Conservation (phyloP, 1,140 invertebrate genomes). For the Diabrotica virgifera region DNA sequence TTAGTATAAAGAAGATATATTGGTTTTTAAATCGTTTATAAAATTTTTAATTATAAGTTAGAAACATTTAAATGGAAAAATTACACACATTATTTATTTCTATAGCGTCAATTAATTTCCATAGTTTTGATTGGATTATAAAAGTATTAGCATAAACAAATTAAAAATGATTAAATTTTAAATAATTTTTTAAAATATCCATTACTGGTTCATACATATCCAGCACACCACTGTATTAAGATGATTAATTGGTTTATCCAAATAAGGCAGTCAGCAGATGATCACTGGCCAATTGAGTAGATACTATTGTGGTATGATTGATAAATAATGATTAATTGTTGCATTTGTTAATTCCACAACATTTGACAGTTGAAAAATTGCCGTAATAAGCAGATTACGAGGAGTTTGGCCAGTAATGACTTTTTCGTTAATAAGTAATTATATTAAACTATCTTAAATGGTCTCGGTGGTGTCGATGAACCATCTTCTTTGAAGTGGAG, state of each 20-base stretch:
- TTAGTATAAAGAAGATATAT: no score
- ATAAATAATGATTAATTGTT: constrained; percentile 18
- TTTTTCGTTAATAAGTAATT: constrained; percentile 16
- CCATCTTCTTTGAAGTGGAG: constrained; percentile 5
- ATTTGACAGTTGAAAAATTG: constrained; percentile 16
- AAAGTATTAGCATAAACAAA: not conserved
- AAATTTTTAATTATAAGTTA: no score
- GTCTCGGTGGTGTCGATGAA: constrained; percentile 9
- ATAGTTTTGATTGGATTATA: not conserved
- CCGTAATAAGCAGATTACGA: constrained; percentile 10
- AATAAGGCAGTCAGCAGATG: constrained; percentile 15
- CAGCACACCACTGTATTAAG: constrained; percentile 3
- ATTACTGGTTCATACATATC: constrained; percentile 19
- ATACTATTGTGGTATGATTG: constrained; percentile 22
- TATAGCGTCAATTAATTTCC: not conserved
- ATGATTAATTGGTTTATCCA: constrained; percentile 20
- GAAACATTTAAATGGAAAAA: no score
- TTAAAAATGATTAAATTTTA: not conserved
- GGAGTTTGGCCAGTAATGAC: constrained; percentile 11
- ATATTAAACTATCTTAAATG: constrained; percentile 17
- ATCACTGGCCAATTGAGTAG: constrained; percentile 24
- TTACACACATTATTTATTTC: no score
- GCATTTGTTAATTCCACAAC: constrained; percentile 13
- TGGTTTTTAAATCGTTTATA: no score
- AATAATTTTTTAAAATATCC: not conserved